A percentile compares a stretch with the other conserved stretches of the same genome.
Evolutionary conservation across 2,113 vertebrate genomes (phyloP).

Genomic region (Trichechus manatus): DNA sequence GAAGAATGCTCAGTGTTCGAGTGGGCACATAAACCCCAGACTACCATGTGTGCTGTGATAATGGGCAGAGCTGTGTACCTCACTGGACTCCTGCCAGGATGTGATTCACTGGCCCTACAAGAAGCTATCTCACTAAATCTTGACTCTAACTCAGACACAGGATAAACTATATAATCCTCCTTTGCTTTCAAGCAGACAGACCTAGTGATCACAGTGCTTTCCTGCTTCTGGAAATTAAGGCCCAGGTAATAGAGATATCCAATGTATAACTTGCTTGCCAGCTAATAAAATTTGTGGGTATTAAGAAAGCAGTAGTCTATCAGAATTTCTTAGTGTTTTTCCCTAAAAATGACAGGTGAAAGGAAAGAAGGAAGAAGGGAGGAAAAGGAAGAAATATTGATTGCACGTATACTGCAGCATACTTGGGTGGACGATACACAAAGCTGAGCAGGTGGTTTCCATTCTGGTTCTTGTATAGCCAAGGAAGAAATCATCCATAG

Average conservation of each 20-base stretch:
- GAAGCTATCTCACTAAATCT: neutral
- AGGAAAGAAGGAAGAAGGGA: neutral
- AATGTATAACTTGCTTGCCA: neutral
- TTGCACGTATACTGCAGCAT: rapidly evolving
- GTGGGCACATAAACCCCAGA: neutral
- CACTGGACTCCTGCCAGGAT: neutral
- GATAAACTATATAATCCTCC: neutral
- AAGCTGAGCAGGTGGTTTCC: neutral
- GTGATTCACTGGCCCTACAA: neutral
- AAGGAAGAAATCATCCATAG: neutral
- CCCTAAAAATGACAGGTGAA: neutral
- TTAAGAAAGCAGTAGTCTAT: neutral
- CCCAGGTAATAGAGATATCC: neutral
- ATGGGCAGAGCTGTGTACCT: neutral
- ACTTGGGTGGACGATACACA: neutral
- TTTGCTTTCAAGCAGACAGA: neutral
- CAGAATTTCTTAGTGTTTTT: neutral
- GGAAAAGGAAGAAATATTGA: neutral
- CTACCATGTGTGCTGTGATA: neutral
- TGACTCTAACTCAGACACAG: neutral
- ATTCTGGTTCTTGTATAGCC: neutral
- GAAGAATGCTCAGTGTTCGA: neutral
- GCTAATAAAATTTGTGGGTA: neutral
- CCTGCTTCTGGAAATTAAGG: constrained; percentile 39
- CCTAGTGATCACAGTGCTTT: neutral